Base-by-base conservation (phyloP, 2,888 invertebrate genomes). In the Acleris sparsana region DNA sequence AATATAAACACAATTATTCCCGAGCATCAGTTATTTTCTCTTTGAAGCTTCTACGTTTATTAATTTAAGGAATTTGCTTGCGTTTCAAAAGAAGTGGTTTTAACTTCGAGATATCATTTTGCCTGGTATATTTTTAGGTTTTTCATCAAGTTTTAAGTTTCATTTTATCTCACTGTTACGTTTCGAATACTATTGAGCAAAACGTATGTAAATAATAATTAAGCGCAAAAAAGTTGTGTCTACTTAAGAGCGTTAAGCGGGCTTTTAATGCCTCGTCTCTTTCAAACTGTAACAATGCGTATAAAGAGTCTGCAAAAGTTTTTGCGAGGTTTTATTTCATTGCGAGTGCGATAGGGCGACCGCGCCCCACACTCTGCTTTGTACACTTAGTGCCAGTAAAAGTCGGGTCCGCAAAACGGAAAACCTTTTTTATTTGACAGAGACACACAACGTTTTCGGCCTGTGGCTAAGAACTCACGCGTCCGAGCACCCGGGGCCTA, bases 391-490 rank as follows among this genome's bases (percentile, higher is more conserved):
- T 79, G 80, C 75, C 73, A 75, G 78, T 78, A 78, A 82, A 84
- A 86, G 82, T 84, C 81, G 80, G 79, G 81, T 74, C 78, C 76
- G 77, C 79, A 78, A 84, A 85, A 86, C 84, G 82, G 80, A 76
- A 86, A 85, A 84, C 76, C 75, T 78, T 80, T 83, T 82, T 82
- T 84, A 81, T 84, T 82, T 77, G 74, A 71, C 75, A 75, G 71
- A 72, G 74, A 76, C 79, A 78, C 75, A 73, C 76, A 73, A 75
- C 77, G 77, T 79, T 82, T 80, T 80, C 77, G 75, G 71, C 69
- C 11, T 51, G 57, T 46, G 58, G 57, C 52, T 60, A 60, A 22
- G 62, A 44, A 60, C 46, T 46, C 17, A 46, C 46, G 44, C 44
- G 16, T 46, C 16, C 46, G 5, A 46, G 46, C 6, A 46, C 39